Evolutionary conservation across 2,113 vertebrate species (phyloP).

Genomic region (Tragelaphus scriptus): DNA sequence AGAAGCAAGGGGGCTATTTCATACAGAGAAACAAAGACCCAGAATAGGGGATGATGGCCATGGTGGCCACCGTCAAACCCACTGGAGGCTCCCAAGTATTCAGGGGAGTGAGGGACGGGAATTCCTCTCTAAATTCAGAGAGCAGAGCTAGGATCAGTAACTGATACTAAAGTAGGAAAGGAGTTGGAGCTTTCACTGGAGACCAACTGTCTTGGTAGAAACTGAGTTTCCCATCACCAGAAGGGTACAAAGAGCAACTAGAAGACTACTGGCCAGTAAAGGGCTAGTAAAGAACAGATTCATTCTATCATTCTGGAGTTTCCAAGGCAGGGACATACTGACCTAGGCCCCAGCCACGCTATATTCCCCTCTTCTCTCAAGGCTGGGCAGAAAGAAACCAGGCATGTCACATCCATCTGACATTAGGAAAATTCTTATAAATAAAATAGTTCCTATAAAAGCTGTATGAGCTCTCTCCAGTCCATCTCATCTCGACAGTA

Average conservation of each 20-base stretch:
- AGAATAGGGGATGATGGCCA: background rate
- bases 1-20: background rate
- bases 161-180: background rate
- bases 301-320: background rate
- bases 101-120: background rate
- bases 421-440: constrained; percentile 82
- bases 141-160: no score
- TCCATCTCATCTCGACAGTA: constrained; percentile 70
- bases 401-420: constrained; percentile 77
- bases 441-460: constrained; percentile 82
- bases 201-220: rapidly evolving
- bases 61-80: background rate
- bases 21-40: background rate
- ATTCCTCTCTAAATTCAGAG: background rate
- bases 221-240: background rate
- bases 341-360: background rate
- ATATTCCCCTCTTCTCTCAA: background rate
- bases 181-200: background rate
- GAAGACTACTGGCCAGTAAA: rapidly evolving
- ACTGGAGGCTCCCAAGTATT: background rate
- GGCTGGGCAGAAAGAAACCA: constrained; percentile 44
- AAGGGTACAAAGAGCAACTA: background rate
- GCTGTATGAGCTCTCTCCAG: constrained; percentile 75
- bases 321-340: background rate
- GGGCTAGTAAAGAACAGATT: no score